Percentiles rank a stretch among this genome's conserved stretches.
Conservation (phyloP, 2,888 invertebrate species). For the Ectobius pallidus region DNA sequence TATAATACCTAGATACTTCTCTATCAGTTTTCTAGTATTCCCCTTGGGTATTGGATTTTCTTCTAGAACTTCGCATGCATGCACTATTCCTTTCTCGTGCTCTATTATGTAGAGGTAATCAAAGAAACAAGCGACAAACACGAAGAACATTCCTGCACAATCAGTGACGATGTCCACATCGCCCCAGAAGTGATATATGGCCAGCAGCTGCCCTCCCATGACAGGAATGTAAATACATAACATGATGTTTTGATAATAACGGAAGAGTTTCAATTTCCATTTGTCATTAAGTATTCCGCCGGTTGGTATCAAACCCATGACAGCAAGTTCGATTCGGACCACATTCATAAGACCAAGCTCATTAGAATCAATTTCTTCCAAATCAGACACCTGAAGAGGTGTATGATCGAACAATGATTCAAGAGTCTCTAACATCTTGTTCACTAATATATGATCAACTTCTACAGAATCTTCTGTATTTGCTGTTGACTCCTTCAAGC, state of each 20-base stretch:
- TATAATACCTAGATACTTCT: background rate
- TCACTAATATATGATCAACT: background rate
- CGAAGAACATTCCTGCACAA: slow-evolving; percentile 6
- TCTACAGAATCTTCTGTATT: background rate
- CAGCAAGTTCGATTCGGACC: background rate
- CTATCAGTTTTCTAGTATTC: background rate
- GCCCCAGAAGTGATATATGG: background rate
- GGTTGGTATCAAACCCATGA: background rate
- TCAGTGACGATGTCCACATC: background rate
- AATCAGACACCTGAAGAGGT: background rate
- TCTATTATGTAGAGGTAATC: background rate
- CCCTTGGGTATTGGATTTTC: background rate
- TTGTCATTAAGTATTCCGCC: background rate
- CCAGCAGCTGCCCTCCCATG: background rate
- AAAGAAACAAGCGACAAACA: slow-evolving; percentile 5
- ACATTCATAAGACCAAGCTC: slow-evolving; percentile 7
- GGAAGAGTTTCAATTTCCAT: background rate
- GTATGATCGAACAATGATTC: background rate
- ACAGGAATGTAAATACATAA: slow-evolving; percentile 1
- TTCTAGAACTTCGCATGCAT: background rate
- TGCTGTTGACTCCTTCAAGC: no score
- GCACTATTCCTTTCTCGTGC: background rate
- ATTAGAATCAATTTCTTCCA: background rate
- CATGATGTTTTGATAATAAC: background rate
- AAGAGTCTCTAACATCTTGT: background rate